Base-by-base conservation (phyloP, 2,888 invertebrate species). In the Drosophila neonasuta region DNA sequence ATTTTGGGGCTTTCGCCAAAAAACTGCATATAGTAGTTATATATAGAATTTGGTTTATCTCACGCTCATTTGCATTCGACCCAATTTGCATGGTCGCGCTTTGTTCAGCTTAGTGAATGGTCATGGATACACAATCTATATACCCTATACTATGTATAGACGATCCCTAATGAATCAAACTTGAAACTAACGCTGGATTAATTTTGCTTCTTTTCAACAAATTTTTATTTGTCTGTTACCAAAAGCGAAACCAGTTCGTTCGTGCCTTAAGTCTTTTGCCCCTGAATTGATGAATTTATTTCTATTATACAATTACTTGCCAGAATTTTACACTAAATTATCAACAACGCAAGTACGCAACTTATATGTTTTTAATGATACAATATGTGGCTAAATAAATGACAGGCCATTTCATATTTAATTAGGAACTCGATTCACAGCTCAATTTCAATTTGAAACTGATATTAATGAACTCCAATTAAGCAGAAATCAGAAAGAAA, bases 401-500 rank as follows among this genome's bases (percentile, higher is more conserved):
- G 59, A 60, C 59, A 11, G 29, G 20, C 58, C 51, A 68, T 71
- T 74, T 71, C 57, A 74, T 61, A 71, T 65, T 63, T 74, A 77
- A 74, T 77, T 79, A 71, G 71, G 46, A 48, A 56, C 54, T 62
- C 54, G 67, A 75, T 78, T 80, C 49, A 68, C 62, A 57, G 70
- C 80, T 81, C 85, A 59, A 77, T 82, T 71, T 75, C 59, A 67
- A 79, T 64, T 65, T 66, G 41, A 86, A 73, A 54, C 49, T 44
- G 41, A 68, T 72, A 59, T 80, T 78, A 87, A 83, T 83, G 84
- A 86, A 83, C 69, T 83, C 69, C 74, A 83, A 86, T 83, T 83
- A 83, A 87, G 72, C 61, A 55, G 51, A 68, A 54, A 56, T 52
- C 50, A 54, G 51, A 46, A 52, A 77, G 50, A 20, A 50, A 41